Base-by-base conservation (phyloP, 2,797 vertebrate genomes). In the Esox lucius region DNA sequence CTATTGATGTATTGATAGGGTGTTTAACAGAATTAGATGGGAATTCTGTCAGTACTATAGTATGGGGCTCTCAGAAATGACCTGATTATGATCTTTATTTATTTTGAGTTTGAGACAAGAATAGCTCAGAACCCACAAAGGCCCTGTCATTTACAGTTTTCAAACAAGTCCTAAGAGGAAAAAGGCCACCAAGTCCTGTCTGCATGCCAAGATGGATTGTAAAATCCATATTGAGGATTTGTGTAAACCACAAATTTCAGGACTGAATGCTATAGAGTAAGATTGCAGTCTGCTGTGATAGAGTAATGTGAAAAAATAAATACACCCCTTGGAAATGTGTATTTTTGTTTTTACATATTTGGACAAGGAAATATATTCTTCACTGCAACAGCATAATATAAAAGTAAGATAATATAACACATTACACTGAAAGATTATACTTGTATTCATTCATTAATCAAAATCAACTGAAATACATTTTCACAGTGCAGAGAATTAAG, bases 51-150 rank as follows among this genome's bases (percentile, higher is more conserved):
- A 62, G 19, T 48, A 24, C 28, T 72, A 39, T 13, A 67, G 59
- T 70, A 73, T 77, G 49, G 24, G 66, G 78, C 35, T 78, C 71
- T 82, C 35, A 59, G 68, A 35, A 73, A n/a, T 71, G 68, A 85
- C 78, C 76, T 62, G 72, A 71, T 65, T 68, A 46, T 7, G n/a
- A 64, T 69, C 71, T 70, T 78, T 71, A 75, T 70, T 78, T 71
- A 75, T 71, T 67, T 78, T 79, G 59, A 68, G 68, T 64, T 33
- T 53, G 22, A 46, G 19, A 64, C 53, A 76, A 77, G 51, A 80
- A 78, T 72, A 74, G 59, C 74, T 56, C 8, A 15, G 26, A 67
- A 31, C 68, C 66, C 33, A 75, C 28, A 0, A 15, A 56, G 33
- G 19, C 51, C 28, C 5, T 31, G 22, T 51, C 67, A 73, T 66